Percentiles rank a stretch among this genome's conserved stretches.
Evolutionary conservation across 2,113 vertebrate genomes (phyloP).

Genomic region (Cariama cristata): DNA sequence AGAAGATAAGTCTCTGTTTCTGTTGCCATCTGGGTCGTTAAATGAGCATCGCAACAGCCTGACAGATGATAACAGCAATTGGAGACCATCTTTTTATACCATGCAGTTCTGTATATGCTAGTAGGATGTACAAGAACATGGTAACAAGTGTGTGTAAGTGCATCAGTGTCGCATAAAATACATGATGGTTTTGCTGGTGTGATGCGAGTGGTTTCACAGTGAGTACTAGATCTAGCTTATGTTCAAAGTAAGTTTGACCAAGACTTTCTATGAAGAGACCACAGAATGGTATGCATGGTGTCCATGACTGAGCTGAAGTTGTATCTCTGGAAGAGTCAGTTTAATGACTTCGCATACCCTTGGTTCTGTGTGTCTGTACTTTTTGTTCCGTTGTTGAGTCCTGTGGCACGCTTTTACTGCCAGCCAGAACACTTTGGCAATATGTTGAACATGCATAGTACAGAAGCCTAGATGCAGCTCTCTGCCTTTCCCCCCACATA

Average conservation of each 20-base stretch:
- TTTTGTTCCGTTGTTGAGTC: background rate
- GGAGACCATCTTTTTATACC: no score
- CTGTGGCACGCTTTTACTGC: background rate
- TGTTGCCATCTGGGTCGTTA: background rate
- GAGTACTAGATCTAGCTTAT: background rate
- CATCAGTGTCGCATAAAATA: background rate
- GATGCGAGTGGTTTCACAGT: background rate
- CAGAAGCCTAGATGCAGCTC: background rate
- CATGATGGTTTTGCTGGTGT: background rate
- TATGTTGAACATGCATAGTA: rapidly evolving
- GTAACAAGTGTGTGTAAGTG: background rate
- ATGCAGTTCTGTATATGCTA: background rate
- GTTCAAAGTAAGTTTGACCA: background rate
- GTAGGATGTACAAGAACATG: background rate
- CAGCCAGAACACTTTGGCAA: background rate
- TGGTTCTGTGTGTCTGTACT: background rate
- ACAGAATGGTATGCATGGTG: background rate
- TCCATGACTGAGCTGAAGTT: background rate
- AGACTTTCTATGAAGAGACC: background rate
- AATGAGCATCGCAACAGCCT: background rate
- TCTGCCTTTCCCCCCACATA: background rate
- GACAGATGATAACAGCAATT: background rate
- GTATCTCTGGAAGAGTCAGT: background rate
- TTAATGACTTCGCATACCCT: background rate
- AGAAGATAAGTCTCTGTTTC: background rate